Percentiles rank a stretch among this genome's conserved stretches.
Conservation (phyloP, 1,140 invertebrate species). For the Micrasema minimum region DNA sequence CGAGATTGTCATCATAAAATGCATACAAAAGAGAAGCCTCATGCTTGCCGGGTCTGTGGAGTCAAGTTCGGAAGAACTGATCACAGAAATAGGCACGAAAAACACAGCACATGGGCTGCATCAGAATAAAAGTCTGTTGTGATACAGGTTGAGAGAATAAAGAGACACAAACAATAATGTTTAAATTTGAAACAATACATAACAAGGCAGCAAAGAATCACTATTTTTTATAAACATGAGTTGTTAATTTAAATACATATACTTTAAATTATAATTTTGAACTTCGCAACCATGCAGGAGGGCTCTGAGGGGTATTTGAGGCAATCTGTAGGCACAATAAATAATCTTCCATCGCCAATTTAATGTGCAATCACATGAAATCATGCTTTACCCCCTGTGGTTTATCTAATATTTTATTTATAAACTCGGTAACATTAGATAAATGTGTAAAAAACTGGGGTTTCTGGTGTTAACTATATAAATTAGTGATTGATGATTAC, state of each 20-base stretch:
- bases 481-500: too few relatives aligned
- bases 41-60: slow-evolving; percentile 61
- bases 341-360: too few relatives aligned
- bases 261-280: too few relatives aligned
- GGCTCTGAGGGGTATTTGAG: too few relatives aligned
- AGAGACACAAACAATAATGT: not conserved
- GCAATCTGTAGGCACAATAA: too few relatives aligned
- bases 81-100: slow-evolving; percentile 61
- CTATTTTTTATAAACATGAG: not conserved
- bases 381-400: too few relatives aligned
- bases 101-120: slow-evolving; percentile 58
- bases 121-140: slow-evolving; percentile 12
- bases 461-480: too few relatives aligned
- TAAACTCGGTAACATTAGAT: too few relatives aligned
- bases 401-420: too few relatives aligned
- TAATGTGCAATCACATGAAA: too few relatives aligned
- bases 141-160: not conserved
- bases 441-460: too few relatives aligned
- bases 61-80: slow-evolving; percentile 62
- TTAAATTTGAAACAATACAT: not conserved
- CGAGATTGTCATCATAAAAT: slow-evolving; percentile 58
- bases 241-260: not conserved
- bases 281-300: too few relatives aligned
- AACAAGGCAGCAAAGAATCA: not conserved
- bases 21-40: slow-evolving; percentile 60